These are phyloP conservation scores for Spodoptera litura DNA, from an alignment of 1,140 invertebrate genomes.

Conservation along the genomic window DNA sequence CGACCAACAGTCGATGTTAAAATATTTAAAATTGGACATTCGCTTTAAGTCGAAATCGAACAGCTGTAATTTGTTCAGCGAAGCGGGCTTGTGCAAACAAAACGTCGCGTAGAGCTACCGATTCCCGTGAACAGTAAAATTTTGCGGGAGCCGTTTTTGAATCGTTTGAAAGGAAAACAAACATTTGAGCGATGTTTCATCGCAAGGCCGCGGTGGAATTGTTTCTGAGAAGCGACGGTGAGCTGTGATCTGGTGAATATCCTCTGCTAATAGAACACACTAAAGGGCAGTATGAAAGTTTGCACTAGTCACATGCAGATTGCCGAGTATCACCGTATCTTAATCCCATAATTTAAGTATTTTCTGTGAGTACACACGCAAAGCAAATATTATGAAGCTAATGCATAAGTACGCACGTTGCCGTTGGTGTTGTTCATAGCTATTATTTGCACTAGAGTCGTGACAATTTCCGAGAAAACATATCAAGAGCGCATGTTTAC, in stretches of 20 bases:
- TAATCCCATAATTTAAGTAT: conserved; percentile 19
- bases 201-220: conserved; percentile 73
- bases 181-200: conserved; percentile 77
- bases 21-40: conserved; percentile 67
- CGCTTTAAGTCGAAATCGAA: conserved; percentile 57
- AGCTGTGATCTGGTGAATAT: conserved; percentile 64
- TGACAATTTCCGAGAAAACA: conserved; percentile 65
- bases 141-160: conserved; percentile 79
- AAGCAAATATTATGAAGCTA: conserved; percentile 42
- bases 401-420: conserved; percentile 28
- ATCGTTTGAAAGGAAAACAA: conserved; percentile 81
- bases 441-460: conserved; percentile 59
- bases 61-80: conserved; percentile 77
- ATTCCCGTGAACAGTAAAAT: conserved; percentile 77
- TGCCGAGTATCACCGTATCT: conserved; percentile 4
- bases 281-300: conserved; percentile 11
- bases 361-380: conserved; percentile 17
- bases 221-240: conserved; percentile 67
- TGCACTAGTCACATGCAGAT: conserved; percentile 44
- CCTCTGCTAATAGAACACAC: conserved; percentile 35
- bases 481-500: conserved; percentile 67
- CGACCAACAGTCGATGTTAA: conserved; percentile 36
- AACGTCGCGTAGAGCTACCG: conserved; percentile 63
- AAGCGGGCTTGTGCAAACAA: conserved; percentile 75
- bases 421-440: conserved; percentile 46